Evolutionary conservation across 2,888 invertebrate genomes (phyloP).

Genomic region (Ctenicera cuprea): DNA sequence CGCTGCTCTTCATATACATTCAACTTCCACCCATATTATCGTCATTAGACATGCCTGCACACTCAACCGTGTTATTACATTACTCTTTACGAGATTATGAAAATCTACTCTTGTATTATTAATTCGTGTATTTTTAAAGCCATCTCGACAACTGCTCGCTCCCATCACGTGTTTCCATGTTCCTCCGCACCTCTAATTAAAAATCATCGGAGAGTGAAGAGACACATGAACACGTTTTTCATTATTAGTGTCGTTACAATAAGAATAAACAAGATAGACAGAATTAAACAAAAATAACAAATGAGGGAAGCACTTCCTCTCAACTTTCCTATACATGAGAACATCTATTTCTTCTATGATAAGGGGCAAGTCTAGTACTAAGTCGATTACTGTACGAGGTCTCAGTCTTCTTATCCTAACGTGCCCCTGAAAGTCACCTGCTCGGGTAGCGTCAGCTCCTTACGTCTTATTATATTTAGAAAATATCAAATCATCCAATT

Average conservation of each 20-base stretch:
- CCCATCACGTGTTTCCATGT: constrained; percentile 1
- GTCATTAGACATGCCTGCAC: constrained; percentile 53
- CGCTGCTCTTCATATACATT: constrained; percentile 47
- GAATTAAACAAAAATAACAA: no score
- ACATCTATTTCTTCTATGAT: no score
- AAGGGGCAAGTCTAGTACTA: no score
- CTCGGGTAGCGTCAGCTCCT: no score
- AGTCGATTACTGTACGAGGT: no score
- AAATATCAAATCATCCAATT: no score
- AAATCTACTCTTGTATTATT: constrained; percentile 44
- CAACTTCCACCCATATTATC: constrained; percentile 49
- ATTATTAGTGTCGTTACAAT: neutral
- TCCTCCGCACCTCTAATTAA: constrained; percentile 11
- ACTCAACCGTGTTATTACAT: constrained; percentile 53
- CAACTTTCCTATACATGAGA: no score
- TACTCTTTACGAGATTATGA: constrained; percentile 51
- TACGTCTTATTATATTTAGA: no score
- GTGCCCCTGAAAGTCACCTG: no score
- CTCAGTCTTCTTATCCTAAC: no score
- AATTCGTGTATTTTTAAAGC: constrained; percentile 36
- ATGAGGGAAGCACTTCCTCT: no score
- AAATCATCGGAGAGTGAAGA: constrained; percentile 7
- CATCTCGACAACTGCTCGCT: constrained; percentile 31
- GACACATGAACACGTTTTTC: neutral
- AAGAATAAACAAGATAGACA: no score